Evolutionary conservation across 92 coral and sea anemone species (phyloP).

Genomic region (Virgularia gustaviana): DNA sequence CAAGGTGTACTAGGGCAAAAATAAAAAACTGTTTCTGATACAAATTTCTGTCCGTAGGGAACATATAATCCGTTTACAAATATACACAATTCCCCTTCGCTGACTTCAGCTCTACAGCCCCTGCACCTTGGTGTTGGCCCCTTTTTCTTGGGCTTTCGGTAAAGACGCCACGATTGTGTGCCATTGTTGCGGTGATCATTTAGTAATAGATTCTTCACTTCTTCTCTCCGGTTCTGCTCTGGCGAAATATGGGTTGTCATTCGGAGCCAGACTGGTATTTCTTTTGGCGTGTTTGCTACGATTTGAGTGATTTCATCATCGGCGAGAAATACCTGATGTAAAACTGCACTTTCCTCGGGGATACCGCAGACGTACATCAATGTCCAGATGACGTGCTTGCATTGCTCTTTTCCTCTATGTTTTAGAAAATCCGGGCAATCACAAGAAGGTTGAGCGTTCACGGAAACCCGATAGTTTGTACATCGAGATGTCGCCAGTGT

Average conservation of each 20-base stretch:
- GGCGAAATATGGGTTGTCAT: constrained; percentile 4
- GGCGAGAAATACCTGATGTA: constrained; percentile 5
- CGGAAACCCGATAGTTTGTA: background rate
- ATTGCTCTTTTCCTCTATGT: constrained; percentile 7
- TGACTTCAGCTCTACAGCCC: constrained; percentile 6
- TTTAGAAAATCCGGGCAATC: background rate
- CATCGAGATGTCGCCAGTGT: background rate
- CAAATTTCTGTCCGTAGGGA: constrained; percentile 22
- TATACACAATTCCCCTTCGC: constrained; percentile 18
- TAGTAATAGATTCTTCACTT: background rate
- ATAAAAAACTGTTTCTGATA: constrained; percentile 16
- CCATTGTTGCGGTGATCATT: constrained; percentile 16
- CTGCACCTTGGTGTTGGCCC: constrained; percentile 29
- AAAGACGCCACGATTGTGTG: constrained; percentile 4
- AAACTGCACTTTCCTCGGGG: background rate
- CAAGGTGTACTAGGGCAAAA: constrained; percentile 14
- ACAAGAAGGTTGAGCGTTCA: background rate
- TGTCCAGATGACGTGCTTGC: constrained; percentile 10
- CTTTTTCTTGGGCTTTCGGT: constrained; percentile 4
- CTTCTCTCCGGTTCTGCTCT: background rate
- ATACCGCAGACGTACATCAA: constrained; percentile 2
- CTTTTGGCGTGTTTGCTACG: constrained; percentile 31
- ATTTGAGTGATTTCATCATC: background rate
- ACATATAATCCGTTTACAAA: constrained; percentile 17
- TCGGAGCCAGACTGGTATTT: constrained; percentile 1